These are phyloP conservation scores for Phalanger gymnotis DNA, from an alignment of 2,797 vertebrate genomes.

Conservation along the genomic window DNA sequence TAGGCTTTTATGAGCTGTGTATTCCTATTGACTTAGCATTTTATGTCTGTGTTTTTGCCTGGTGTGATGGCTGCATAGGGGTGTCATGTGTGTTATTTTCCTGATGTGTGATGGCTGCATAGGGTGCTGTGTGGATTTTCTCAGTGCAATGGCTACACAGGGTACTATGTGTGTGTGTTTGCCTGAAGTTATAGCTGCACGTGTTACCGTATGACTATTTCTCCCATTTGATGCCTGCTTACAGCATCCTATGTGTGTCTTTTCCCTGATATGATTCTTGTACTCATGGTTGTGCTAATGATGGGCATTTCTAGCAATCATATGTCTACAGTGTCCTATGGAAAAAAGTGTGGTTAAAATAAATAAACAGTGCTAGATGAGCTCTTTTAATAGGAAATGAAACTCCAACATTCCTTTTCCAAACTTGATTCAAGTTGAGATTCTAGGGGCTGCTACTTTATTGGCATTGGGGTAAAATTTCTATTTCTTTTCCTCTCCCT, in stretches of 20 bases:
- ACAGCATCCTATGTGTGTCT: constrained; percentile 59
- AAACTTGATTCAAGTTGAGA: constrained; percentile 65
- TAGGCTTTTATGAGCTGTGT: constrained; percentile 85
- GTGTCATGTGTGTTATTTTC: constrained; percentile 81
- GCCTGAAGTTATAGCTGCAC: constrained; percentile 74
- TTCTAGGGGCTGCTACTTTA: constrained; percentile 69
- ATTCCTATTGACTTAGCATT: constrained; percentile 85
- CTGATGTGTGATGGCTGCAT: constrained; percentile 75
- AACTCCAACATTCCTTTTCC: constrained; percentile 76
- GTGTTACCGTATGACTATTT: constrained; percentile 63
- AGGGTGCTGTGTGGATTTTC: constrained; percentile 77
- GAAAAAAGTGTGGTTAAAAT: constrained; percentile 77
- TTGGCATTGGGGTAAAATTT: constrained; percentile 71
- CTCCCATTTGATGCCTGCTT: constrained; percentile 58
- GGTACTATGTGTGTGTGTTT: constrained; percentile 76
- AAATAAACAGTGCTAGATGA: constrained; percentile 76
- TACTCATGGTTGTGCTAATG: constrained; percentile 63
- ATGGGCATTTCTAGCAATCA: constrained; percentile 75
- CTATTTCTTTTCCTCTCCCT: constrained; percentile 63
- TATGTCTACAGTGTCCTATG: constrained; percentile 67
- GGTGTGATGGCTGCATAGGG: constrained; percentile 84
- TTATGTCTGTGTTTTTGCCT: constrained; percentile 85
- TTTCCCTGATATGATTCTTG: constrained; percentile 68
- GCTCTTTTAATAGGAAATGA: constrained; percentile 71
- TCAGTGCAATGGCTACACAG: constrained; percentile 74